Conservation (phyloP, 2,113 vertebrate species). For the Lichenostomus cassidix region DNA sequence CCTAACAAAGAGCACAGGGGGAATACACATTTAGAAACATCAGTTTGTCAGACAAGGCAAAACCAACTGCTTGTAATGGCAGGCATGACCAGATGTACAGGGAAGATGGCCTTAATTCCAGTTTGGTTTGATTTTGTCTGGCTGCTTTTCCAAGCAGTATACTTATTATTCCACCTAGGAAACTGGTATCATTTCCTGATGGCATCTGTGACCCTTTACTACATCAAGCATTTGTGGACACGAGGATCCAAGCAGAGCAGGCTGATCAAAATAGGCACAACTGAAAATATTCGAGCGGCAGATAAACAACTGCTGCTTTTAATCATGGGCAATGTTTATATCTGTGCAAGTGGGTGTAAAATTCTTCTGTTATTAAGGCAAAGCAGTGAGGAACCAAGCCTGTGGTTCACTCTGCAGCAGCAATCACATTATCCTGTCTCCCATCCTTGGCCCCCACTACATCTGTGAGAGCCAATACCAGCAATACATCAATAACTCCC, state of each 20-base stretch:
- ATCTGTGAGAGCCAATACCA: not conserved
- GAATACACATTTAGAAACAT: not conserved
- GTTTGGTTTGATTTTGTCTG: not conserved
- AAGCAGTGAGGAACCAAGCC: not conserved
- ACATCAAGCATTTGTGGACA: not conserved
- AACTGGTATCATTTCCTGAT: not conserved
- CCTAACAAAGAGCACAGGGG: not conserved
- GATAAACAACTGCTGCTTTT: slow-evolving; percentile 37
- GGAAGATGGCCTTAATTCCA: not conserved
- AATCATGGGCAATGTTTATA: not conserved
- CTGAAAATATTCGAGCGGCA: not conserved
- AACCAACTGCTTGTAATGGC: not conserved
- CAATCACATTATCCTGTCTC: not conserved
- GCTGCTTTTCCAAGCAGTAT: not conserved
- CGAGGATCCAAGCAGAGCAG: not conserved
- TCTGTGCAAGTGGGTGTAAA: slow-evolving; percentile 27
- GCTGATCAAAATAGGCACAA: not conserved
- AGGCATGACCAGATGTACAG: not conserved
- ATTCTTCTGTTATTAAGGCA: not conserved
- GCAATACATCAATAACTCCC: not conserved
- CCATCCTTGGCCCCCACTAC: not conserved
- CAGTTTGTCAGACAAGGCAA: not conserved
- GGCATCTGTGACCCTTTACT: not conserved
- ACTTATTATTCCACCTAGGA: not conserved
- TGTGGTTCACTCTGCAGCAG: not conserved